A percentile compares a stretch with the other conserved stretches of the same genome.
These are phyloP conservation scores for Heliconius himera DNA, from an alignment of 1,140 invertebrate species.

Conservation along the genomic window DNA sequence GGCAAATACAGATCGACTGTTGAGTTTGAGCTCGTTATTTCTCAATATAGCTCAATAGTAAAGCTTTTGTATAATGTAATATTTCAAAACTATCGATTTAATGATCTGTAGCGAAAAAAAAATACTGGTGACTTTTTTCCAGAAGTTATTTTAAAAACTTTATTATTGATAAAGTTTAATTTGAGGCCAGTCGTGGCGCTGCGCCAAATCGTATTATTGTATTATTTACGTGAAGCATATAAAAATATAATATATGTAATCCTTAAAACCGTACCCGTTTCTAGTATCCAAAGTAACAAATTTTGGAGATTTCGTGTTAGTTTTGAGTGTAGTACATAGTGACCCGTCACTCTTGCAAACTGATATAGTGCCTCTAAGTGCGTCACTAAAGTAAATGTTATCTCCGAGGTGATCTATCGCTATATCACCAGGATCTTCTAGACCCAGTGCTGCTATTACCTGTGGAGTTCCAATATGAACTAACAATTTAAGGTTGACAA, in stretches of 20 bases:
- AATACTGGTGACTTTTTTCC: too few relatives aligned
- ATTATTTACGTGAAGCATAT: not conserved
- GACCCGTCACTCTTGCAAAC: constrained; percentile 86
- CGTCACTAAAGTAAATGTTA: constrained; percentile 92
- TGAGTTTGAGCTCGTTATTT: too few relatives aligned
- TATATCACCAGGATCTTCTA: constrained; percentile 88
- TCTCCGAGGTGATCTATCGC: constrained; percentile 91
- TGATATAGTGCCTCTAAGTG: constrained; percentile 86
- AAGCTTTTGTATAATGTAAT: too few relatives aligned
- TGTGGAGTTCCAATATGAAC: constrained; percentile 36
- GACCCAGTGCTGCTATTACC: constrained; percentile 84
- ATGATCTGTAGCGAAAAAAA: too few relatives aligned
- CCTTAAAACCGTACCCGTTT: constrained; percentile 77
- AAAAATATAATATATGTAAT: not conserved
- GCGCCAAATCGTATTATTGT: too few relatives aligned
- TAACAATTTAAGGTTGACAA: too few relatives aligned
- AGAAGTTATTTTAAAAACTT: too few relatives aligned
- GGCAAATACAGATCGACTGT: too few relatives aligned
- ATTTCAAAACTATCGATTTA: too few relatives aligned
- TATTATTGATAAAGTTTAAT: too few relatives aligned
- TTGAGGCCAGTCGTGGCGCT: too few relatives aligned
- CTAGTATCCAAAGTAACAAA: constrained; percentile 84
- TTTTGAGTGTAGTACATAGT: constrained; percentile 84
- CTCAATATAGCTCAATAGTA: too few relatives aligned
- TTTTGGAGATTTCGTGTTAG: constrained; percentile 82